Evolutionary conservation across 2,797 vertebrate species (phyloP), one percentile per base, ranked within the genome.

Genomic region (Melanogrammus aeglefinus): DNA sequence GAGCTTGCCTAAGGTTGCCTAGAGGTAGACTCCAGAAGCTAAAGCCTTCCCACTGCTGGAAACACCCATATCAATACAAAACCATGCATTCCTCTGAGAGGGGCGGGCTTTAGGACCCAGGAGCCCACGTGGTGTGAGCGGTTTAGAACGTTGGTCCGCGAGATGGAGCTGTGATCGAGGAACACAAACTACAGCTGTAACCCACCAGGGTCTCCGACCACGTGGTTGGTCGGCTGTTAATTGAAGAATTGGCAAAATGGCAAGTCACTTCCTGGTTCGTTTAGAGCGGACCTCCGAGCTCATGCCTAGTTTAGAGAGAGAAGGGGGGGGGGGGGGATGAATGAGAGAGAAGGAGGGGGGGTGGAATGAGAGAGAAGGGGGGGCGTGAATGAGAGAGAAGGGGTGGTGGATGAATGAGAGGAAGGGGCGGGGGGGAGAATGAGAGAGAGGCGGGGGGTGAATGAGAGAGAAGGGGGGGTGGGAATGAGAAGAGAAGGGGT

Each of bases 251-350:
- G 82, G 83, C 87, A 83, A 76, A 84, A 85, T 86, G 82, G 79
- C 41, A 75, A 85, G 90, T 86, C 82, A 91, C 88, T 88, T 83
- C 78, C 80, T 18, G 66, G 73, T 85, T 87, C 70, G 78, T 88
- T 88, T 89, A 89, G 85, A 3, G 74, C 86, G 87, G 87, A 90
- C 85, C 90, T 91, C n/a, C n/a, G n/a, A n/a, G n/a, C n/a, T 44
- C 75, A 66, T n/a, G 75, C 77, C 31, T 51, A 82, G 84, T 88
- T 90, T 91, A 85, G 86, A 91, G 84, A 35, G 6, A 38, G 31
- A 80, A 82, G 76, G 75, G 86, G 87, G 86, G 18, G 18, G 87
- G 86, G 18, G 29, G 14, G n/a, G n/a, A n/a, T 29, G 29, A 29
- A 29, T 29, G 29, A 29, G 29, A 29, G 29, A 29, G 29, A 29